Evolutionary conservation across 2,113 vertebrate species (phyloP).

Genomic region (Istiophorus platypterus): DNA sequence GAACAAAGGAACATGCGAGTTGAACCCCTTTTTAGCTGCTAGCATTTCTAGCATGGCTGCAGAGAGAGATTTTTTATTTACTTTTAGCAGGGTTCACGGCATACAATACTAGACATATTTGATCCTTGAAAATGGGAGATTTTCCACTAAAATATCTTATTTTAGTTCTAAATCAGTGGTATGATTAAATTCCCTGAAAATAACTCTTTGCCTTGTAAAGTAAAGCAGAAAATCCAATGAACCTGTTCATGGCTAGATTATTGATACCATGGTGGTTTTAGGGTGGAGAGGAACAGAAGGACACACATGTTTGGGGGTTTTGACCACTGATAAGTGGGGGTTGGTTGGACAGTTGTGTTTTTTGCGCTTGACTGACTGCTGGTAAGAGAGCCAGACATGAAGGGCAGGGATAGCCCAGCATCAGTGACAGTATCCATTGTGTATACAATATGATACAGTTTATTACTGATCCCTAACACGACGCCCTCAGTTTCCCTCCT

Average conservation of each 20-base stretch:
- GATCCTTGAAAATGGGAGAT: not conserved
- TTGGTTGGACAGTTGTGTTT: slow-evolving; percentile 64
- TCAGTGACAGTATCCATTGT: not conserved
- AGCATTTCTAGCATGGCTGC: no score
- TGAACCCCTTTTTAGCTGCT: no score
- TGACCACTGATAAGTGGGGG: not conserved
- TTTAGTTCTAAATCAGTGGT: not conserved
- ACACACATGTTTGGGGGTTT: slow-evolving; percentile 17
- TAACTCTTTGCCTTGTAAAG: no score
- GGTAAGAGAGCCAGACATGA: slow-evolving; percentile 46
- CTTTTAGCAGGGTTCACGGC: not conserved
- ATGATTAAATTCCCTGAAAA: not conserved
- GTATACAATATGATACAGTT: not conserved
- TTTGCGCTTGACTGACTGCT: slow-evolving; percentile 60
- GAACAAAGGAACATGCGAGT: no score
- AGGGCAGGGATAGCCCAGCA: slow-evolving; percentile 24
- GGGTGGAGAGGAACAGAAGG: not conserved
- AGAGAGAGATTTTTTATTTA: not conserved
- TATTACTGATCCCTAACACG: no score
- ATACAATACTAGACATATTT: no score
- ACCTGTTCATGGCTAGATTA: not conserved
- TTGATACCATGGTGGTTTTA: not conserved
- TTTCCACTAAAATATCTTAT: not conserved
- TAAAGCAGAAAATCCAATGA: not conserved
- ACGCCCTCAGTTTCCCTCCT: no score